These are phyloP conservation scores for Cephonodes hylas DNA, from an alignment of 2,888 invertebrate species.

Conservation along the genomic window DNA sequence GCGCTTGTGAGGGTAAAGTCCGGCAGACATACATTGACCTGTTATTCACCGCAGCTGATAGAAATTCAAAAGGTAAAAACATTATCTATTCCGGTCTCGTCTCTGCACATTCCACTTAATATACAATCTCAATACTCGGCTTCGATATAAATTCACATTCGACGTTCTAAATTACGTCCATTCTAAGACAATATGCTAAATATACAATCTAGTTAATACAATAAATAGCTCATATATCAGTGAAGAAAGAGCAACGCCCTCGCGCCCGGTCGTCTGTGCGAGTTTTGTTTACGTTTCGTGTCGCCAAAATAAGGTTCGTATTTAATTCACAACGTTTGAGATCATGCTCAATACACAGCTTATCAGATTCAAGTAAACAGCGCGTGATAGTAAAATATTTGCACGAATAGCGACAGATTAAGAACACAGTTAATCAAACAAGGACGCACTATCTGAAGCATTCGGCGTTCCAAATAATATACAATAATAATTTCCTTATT, in stretches of 20 bases:
- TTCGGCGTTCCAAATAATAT: constrained; percentile 45
- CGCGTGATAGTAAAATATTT: constrained; percentile 11
- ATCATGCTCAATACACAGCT: constrained; percentile 20
- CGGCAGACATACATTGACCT: constrained; percentile 7
- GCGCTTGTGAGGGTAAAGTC: background rate
- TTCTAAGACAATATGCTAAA: constrained; percentile 8
- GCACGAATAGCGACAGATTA: constrained; percentile 21
- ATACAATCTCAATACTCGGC: background rate
- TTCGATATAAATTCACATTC: constrained; percentile 2
- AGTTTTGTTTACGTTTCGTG: constrained; percentile 58
- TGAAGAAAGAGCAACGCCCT: constrained; percentile 62
- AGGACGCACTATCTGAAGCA: constrained; percentile 44
- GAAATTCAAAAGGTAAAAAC: constrained; percentile 8
- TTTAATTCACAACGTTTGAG: constrained; percentile 30
- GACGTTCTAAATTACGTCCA: constrained; percentile 2
- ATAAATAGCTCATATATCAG: constrained; percentile 28
- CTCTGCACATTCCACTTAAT: constrained; percentile 7
- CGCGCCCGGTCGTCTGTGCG: constrained; percentile 60
- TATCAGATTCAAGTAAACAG: constrained; percentile 17
- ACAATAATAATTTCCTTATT: constrained; percentile 55
- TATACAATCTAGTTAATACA: constrained; percentile 6
- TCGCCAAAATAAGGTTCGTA: constrained; percentile 52
- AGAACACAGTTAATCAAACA: constrained; percentile 33
- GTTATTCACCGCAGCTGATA: constrained; percentile 8
- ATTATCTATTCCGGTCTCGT: constrained; percentile 8